Evolutionary conservation across 2,113 vertebrate genomes (phyloP), one percentile per base, ranked within the genome.

Genomic region (Stegastes partitus): DNA sequence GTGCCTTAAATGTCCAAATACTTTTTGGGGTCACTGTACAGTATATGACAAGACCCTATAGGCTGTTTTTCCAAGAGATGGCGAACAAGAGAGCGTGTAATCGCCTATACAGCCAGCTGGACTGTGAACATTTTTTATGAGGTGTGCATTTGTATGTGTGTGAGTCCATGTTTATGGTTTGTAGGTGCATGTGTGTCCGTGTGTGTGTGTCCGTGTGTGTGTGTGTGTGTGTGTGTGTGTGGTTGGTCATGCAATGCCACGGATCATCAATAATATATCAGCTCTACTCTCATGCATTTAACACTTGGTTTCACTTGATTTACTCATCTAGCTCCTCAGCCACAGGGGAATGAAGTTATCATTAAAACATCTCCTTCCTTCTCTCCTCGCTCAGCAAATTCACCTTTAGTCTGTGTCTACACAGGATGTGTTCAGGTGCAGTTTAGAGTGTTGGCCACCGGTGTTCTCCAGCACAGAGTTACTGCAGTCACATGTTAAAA

Each of bases 291-390:
- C 72, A 45, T 77, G 81, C 83, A 89, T 91, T 90, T 90, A 90
- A 85, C 89, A 90, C 87, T 91, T 90, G 86, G 74, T 81, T 91
- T 89, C 89, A 91, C 90, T 70, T 91, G 87, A 86, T 88, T 89
- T 87, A 82, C 81, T 86, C 74, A 82, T 90, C 77, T 74, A 67
- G 77, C 63, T 86, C 67, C 62, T 80, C 77, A 34, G 42, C 55
- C 85, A 85, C 79, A 31, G 57, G 78, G 76, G 77, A 51, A 77
- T 68, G 42, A 63, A 62, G 59, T 87, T 82, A 86, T 89, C 79
- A 82, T 90, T 86, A 87, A 90, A 90, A 92, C 71, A 87, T 86
- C 62, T 77, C 72, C 74, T 67, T 79, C 57, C 53, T 53, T 14
- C 55, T 54, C 21, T 54, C 28, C 53, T 39, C 22, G 39, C 63